Conservation (phyloP, 2,888 invertebrate species). For the Gandaritis pyraliata region DNA sequence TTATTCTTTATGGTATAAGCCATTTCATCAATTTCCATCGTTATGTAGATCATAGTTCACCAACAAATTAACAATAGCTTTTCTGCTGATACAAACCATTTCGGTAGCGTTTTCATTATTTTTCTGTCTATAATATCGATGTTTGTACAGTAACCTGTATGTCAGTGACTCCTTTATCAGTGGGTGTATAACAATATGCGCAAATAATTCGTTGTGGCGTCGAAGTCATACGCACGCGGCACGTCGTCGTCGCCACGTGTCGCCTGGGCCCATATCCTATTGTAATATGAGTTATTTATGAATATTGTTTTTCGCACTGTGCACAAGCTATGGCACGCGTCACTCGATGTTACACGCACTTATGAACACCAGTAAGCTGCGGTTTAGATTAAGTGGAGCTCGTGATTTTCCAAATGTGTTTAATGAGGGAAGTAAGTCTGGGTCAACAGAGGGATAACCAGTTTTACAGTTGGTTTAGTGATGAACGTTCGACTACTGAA, state of each 20-base stretch:
- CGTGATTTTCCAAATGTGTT: conserved; percentile 35
- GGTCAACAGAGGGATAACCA: background rate
- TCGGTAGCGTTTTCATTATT: too few species aligned
- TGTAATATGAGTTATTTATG: conserved; percentile 79
- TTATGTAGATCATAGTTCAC: too few species aligned
- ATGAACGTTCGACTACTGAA: background rate
- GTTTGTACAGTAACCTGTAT: background rate
- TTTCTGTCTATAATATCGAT: too few species aligned
- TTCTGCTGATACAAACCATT: too few species aligned
- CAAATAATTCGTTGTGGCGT: conserved; percentile 75
- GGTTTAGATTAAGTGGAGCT: conserved; percentile 30
- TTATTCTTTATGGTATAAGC: too few species aligned
- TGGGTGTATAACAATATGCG: conserved; percentile 60
- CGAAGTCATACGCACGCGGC: conserved; percentile 55
- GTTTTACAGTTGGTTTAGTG: background rate
- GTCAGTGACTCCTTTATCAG: conserved; percentile 23
- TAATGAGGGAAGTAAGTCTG: conserved; percentile 18
- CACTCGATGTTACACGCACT: conserved; percentile 33
- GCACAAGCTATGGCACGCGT: conserved; percentile 41
- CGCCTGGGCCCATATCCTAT: conserved; percentile 47
- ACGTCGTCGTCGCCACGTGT: conserved; percentile 56
- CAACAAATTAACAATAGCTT: too few species aligned
- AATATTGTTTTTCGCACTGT: conserved; percentile 68
- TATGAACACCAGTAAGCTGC: conserved; percentile 37
- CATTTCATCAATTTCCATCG: too few species aligned